Evolutionary conservation across 2,888 invertebrate genomes (phyloP).

Genomic region (Ephialtes manifestator): DNA sequence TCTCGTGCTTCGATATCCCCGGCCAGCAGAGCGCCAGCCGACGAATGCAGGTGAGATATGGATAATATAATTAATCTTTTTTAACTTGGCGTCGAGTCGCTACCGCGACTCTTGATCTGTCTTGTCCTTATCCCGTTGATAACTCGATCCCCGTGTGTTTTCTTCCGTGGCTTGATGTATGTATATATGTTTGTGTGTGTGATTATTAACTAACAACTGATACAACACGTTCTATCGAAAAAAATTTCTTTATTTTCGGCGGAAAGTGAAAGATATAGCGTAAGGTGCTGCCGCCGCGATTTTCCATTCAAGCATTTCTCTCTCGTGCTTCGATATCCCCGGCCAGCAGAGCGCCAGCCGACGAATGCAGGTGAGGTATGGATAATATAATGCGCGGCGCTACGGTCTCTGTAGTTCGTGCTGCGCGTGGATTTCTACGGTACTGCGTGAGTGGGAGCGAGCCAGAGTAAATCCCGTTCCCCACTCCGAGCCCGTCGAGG

Average conservation of each 20-base stretch:
- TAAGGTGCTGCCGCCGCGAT: conserved; percentile 72
- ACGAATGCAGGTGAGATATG: conserved; percentile 10
- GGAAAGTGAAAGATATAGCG: conserved; percentile 5
- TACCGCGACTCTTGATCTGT: too few relatives aligned
- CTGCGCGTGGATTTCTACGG: conserved; percentile 45
- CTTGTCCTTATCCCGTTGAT: too few relatives aligned
- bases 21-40: background rate
- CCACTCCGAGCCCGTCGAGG: conserved; percentile 65
- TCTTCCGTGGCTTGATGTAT: too few relatives aligned
- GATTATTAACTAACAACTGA: too few relatives aligned
- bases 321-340: conserved; percentile 10
- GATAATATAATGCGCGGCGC: conserved; percentile 28
- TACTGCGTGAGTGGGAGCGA: conserved; percentile 61
- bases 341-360: background rate
- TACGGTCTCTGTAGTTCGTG: conserved; percentile 32
- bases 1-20: conserved; percentile 10
- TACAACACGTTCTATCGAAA: background rate
- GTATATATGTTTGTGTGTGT: too few relatives aligned
- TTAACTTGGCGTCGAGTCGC: too few relatives aligned
- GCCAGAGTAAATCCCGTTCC: conserved; percentile 58
- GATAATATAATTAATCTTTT: conserved; percentile 9
- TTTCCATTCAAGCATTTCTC: background rate
- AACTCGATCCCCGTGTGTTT: too few relatives aligned
- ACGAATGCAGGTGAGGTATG: conserved; percentile 11
- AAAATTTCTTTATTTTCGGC: background rate